A percentile compares a stretch with the other conserved stretches of the same genome.
These are phyloP conservation scores for Phymatocera aterrima DNA, from an alignment of 2,888 invertebrate species.

Conservation along the genomic window DNA sequence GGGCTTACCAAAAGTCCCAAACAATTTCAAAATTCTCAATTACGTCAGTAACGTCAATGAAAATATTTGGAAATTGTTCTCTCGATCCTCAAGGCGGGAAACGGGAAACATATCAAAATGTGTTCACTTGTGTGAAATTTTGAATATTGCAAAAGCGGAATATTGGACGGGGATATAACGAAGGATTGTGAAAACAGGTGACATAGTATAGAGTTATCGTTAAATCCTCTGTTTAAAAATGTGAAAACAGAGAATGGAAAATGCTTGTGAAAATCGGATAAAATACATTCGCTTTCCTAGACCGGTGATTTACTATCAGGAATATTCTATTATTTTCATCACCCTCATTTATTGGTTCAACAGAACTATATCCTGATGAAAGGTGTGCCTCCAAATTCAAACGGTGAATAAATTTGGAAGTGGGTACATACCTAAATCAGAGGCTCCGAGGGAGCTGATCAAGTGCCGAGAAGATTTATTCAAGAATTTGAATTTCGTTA, in stretches of 20 bases:
- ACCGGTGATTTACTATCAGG: neutral
- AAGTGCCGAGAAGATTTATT: constrained; percentile 16
- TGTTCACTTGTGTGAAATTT: no score
- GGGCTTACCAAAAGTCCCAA: no score
- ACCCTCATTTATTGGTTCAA: neutral
- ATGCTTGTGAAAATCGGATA: neutral
- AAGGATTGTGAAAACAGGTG: no score
- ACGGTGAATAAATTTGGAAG: neutral
- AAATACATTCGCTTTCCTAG: neutral
- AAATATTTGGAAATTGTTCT: no score
- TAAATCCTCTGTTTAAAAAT: neutral
- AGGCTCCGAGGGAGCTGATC: neutral
- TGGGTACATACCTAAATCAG: no score
- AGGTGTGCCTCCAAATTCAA: neutral
- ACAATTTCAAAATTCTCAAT: no score
- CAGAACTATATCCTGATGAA: neutral
- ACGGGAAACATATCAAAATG: no score
- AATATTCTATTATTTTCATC: neutral
- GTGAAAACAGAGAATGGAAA: neutral
- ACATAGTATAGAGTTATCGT: no score
- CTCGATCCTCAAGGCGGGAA: no score
- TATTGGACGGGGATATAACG: no score
- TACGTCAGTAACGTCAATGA: no score
- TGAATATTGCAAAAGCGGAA: no score
- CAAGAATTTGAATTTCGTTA: neutral